A percentile compares a stretch with the other conserved stretches of the same genome.
These are phyloP conservation scores for Drosophila tropicalis DNA, from an alignment of 1,140 invertebrate species.

Conservation along the genomic window DNA sequence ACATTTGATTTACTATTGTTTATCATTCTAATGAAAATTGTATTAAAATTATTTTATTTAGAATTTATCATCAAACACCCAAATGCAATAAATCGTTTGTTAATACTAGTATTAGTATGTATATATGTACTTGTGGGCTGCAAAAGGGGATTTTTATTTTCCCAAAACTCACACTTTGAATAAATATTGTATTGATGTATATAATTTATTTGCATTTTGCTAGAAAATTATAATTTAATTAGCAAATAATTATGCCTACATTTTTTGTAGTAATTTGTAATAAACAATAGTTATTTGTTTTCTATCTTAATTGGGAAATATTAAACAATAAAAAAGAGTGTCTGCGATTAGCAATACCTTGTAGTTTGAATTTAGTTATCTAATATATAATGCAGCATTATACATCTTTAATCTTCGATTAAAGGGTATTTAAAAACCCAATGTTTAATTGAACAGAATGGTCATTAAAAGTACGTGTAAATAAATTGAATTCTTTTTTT, in stretches of 20 bases:
- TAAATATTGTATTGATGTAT: background rate
- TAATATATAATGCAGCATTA: too few relatives aligned
- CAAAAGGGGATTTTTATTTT: constrained; percentile 26
- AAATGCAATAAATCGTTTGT: constrained; percentile 43
- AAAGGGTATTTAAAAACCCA: background rate
- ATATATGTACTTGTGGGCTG: too few relatives aligned
- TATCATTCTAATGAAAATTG: constrained; percentile 33
- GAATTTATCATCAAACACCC: constrained; percentile 13
- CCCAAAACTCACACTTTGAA: background rate
- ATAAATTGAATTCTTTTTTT: background rate
- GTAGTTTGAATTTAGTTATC: too few relatives aligned
- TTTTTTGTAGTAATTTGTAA: constrained; percentile 46
- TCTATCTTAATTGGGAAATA: constrained; percentile 42
- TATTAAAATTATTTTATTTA: constrained; percentile 25
- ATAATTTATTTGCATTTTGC: background rate
- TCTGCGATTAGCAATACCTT: too few relatives aligned
- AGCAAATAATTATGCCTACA: constrained; percentile 59
- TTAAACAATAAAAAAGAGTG: background rate
- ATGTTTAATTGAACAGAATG: too few relatives aligned
- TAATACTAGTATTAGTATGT: too few relatives aligned
- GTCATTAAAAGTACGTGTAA: background rate
- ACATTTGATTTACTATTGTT: constrained; percentile 22
- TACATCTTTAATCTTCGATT: background rate
- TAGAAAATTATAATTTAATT: constrained; percentile 64
- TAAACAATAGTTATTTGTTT: constrained; percentile 48